Evolutionary conservation across 2,113 vertebrate genomes (phyloP).

Genomic region (Eurystomus gularis): DNA sequence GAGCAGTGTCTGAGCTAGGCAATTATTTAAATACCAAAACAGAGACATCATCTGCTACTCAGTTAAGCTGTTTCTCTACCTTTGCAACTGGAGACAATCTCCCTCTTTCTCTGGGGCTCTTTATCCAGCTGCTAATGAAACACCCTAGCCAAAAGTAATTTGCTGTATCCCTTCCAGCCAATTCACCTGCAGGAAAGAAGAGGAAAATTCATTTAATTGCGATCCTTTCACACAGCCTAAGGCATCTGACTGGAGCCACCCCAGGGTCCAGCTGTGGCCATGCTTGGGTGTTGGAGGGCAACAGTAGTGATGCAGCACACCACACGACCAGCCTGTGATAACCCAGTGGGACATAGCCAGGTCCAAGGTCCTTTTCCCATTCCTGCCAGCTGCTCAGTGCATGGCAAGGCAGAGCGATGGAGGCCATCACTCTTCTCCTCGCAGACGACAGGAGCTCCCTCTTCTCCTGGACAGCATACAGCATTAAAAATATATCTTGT

Average conservation of each 20-base stretch:
- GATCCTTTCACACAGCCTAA: background rate
- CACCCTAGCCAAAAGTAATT: background rate
- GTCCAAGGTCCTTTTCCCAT: accelerated
- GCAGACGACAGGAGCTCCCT: background rate
- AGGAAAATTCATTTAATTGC: background rate
- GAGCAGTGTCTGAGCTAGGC: background rate
- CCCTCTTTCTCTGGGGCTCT: background rate
- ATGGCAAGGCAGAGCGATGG: accelerated
- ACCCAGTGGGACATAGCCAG: background rate
- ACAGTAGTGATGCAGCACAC: accelerated
- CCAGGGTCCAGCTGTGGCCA: background rate
- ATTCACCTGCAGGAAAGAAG: background rate
- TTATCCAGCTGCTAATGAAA: background rate
- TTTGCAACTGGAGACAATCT: background rate
- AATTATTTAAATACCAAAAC: background rate
- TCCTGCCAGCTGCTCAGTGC: background rate
- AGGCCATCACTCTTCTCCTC: background rate
- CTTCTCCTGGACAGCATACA: background rate
- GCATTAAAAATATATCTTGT: background rate
- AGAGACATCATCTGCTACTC: background rate
- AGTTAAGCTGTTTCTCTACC: background rate
- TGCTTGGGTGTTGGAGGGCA: too few species aligned
- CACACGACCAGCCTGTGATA: accelerated
- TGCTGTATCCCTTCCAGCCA: background rate
- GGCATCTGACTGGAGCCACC: background rate